Percentiles rank a stretch among this genome's conserved stretches.
These are phyloP conservation scores for Verasper variegatus DNA, from an alignment of 2,113 vertebrate species.

Conservation along the genomic window DNA sequence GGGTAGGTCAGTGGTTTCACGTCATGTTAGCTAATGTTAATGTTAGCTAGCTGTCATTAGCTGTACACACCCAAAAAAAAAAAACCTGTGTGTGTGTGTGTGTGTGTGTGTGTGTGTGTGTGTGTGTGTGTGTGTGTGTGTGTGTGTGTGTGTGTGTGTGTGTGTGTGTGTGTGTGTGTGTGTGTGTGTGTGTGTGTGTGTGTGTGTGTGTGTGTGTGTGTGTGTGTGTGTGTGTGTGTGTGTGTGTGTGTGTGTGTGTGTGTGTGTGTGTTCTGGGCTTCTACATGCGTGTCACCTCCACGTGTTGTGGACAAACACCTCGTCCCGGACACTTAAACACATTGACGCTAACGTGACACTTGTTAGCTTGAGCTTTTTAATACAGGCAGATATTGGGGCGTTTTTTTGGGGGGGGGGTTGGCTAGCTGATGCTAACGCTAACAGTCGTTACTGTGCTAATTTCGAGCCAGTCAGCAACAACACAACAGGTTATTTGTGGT, in stretches of 20 bases:
- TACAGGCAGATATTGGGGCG: background rate
- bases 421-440: conserved; percentile 46
- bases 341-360: background rate
- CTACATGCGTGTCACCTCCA: background rate
- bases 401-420: background rate
- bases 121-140: conserved; percentile 7
- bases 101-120: conserved; percentile 21
- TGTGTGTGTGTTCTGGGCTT: conserved; percentile 1
- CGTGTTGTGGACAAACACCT: accelerated
- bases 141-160: conserved; percentile 13
- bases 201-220: conserved; percentile 20
- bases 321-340: background rate
- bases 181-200: conserved; percentile 8
- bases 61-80: conserved; percentile 76
- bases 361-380: background rate
- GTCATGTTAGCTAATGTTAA: conserved; percentile 52
- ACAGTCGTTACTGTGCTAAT: conserved; percentile 43
- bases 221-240: conserved; percentile 6
- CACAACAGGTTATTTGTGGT: conserved; percentile 68
- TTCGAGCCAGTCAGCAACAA: conserved; percentile 59
- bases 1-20: conserved; percentile 11
- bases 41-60: conserved; percentile 68
- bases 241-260: conserved; percentile 16
- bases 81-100: conserved; percentile 5
- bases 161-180: conserved; percentile 14